Evolutionary conservation across 2,797 vertebrate species (phyloP), one percentile per base, ranked within the genome.

Genomic region (Gastrophryne carolinensis): DNA sequence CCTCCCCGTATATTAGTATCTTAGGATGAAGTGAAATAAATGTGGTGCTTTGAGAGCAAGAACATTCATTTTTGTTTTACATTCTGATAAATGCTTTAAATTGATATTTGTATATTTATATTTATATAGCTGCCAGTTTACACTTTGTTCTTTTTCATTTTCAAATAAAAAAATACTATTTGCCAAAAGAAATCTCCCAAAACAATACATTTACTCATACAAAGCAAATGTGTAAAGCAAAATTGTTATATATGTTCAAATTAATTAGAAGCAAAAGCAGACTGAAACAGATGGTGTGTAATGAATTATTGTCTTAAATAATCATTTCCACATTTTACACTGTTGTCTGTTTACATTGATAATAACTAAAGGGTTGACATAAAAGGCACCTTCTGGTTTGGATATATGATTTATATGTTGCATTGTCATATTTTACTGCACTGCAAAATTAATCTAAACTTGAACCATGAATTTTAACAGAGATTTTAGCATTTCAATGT

Each of bases 301-400:
- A 69, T 75, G 47, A 75, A 69, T 61, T 69, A 75, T 13, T 56
- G 50, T 52, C 50, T 74, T 73, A 56, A 57, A 74, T 74, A 66
- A 66, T 66, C 35, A 57, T 65, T 74, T 58, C 72, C 19, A 50
- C 54, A 57, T 65, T 56, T 65, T 56, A 72, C 72, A 41, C 26
- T 32, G 39, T 29, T 74, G 35, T 67, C 54, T 62, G 73, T 76
- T 76, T 69, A 62, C 56, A 69, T 23, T 76, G 64, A 69, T 69
- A 68, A 69, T 69, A 62, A 76, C 56, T 62, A 41, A 76, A 54
- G 44, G 34, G 65, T 69, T 76, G 27, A 34, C 65, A 62, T 69
- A 76, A 71, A 71, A 76, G 73, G 65, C 56, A 54, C 73, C 56
- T 76, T 76, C 73, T 76, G 73, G 39, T 76, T 69, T 44, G 35